Evolutionary conservation across 2,888 invertebrate species (phyloP), one percentile per base, ranked within the genome.

Genomic region (Cryptocephalus primarius): DNA sequence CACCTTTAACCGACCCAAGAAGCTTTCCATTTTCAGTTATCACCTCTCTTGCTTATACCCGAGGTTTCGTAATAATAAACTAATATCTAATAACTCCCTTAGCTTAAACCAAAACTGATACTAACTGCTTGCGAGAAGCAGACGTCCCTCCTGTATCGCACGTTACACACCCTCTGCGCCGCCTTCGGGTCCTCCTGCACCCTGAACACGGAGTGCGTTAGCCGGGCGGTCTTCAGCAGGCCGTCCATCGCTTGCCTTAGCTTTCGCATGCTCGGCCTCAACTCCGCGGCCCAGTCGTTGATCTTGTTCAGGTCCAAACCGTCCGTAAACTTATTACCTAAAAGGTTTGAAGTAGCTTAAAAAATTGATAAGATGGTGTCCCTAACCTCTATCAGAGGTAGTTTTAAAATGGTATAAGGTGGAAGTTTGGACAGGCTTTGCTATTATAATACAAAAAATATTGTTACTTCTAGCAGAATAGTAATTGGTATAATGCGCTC

Each of bases 41-140:
- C 22, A 22, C 6, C 22, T 22, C 6, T 22, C 22, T 22, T 22
- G 6, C 6, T 22, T 22, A 22, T 6, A 22, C 3, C 22, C 22
- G 6, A 22, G 6, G 22, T 6, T 22, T 22, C 22, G 6, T 6
- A 22, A 22, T 22, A 2, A 22, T 33, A 51, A 51, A 39, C 9
- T 43, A 44, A 44, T 31, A 44, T 10, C 41, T 36, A 36, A 12
- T 36, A 40, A 33, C 9, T 8, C 11, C 10, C 8, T 1, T 32
- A 10, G 6, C 31, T 36, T 11, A 6, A 36, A 36, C 36, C n/a
- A 11, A 36, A 42, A 10, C 8, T 14, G 42, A n/a, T 14, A 74
- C 79, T 78, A 72, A 92, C 89, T 54, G 92, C 88, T 71, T 94
- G 93, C 3, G 92, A 86, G 65, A 92, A 91, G 67, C 92, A 90